phyloP scores from a whole-genome alignment of 2,888 invertebrate genomes.

The Cephus nigrinus region DNA sequence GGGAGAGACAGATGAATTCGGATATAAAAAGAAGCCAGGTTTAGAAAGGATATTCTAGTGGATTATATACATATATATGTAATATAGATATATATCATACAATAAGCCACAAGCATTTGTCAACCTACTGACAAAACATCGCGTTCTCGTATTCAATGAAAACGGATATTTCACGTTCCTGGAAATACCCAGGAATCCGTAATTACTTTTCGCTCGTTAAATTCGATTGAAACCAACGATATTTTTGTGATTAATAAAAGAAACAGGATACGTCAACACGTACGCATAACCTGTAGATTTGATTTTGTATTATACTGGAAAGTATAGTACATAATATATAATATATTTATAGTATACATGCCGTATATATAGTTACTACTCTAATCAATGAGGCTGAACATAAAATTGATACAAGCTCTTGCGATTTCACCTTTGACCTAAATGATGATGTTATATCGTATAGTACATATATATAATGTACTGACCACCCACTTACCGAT shows the following conservation, averaged over 20 bases:
- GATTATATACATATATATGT: no score
- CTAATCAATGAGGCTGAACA: not conserved
- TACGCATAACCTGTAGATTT: no score
- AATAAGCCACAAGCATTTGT: slow-evolving; percentile 27
- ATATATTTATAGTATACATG: not conserved
- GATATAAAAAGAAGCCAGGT: no score
- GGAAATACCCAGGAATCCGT: slow-evolving; percentile 23
- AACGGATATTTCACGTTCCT: slow-evolving; percentile 27
- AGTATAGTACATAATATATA: not conserved
- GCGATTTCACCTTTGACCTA: slow-evolving; percentile 1
- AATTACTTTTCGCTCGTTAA: slow-evolving; percentile 13
- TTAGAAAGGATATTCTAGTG: no score
- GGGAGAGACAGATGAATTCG: no score
- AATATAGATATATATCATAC: slow-evolving; percentile 13
- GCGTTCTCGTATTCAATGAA: slow-evolving; percentile 24
- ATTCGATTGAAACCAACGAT: no score
- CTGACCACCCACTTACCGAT: slow-evolving; percentile 25
- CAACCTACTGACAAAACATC: slow-evolving; percentile 28
- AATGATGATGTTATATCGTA: slow-evolving; percentile 17
- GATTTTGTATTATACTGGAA: no score
- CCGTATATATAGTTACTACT: not conserved
- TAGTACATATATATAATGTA: not conserved
- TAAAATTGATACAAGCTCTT: not conserved
- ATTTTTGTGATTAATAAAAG: no score
- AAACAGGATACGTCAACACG: no score